Evolutionary conservation across 2,113 vertebrate genomes (phyloP), one percentile per base, ranked within the genome.

Genomic region (Gallinago jamesoni): DNA sequence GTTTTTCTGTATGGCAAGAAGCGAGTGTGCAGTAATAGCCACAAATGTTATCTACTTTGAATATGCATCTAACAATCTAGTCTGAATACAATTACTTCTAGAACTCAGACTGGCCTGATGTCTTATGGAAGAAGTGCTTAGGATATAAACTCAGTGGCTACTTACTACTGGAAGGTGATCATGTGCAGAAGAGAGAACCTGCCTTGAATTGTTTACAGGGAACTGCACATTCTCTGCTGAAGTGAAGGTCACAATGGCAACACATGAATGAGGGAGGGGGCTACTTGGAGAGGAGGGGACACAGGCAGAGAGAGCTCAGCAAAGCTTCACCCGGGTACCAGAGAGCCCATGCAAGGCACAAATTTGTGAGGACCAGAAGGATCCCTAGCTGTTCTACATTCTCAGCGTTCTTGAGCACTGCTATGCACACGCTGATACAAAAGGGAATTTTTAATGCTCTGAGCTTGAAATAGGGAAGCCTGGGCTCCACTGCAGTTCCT

Each of bases 181-280:
- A 64, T 2, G 1, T 20, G 14, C 33, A 47, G 33, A 13, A 89
- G 33, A 23, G 10, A 89, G 30, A 48, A 73, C 89, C 55, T 24
- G 45, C 41, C n/a, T 74, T 52, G 7, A 66, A 23, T 24, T 31
- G 4, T 35, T 84, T 24, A 13, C 5, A 2, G 12, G 39, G 8
- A 9, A 19, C 31, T 70, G 37, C 57, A 14, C 6, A 4, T 41
- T 59, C 28, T 27, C 37, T 75, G n/a, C 35, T 45, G 14, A 78
- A 57, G 19, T 7, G 10, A 69, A 73, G 41, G 55, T 69, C 50
- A 27, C 3, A 2, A 45, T 25, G 70, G 39, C 48, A 75, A 25
- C 19, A 48, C 6, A 5, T 20, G 27, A 60, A 23, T 1, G 1
- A 1, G 2, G 27, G 27, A 18, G 9, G 23, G 27, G 18, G 11